Conservation (phyloP, 2,888 invertebrate species). For the Bembecia ichneumoniformis region DNA sequence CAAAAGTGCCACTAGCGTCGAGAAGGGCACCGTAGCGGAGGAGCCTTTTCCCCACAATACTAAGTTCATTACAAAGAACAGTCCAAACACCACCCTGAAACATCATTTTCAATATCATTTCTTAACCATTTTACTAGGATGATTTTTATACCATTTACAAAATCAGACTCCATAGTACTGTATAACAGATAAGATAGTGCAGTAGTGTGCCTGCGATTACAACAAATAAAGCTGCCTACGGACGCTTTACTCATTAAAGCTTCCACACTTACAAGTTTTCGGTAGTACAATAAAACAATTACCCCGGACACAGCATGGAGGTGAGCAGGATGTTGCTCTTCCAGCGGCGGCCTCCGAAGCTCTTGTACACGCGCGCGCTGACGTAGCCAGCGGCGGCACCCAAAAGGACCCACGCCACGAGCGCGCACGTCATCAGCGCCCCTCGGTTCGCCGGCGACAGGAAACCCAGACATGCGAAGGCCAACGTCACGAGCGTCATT, state of each 20-base stretch:
- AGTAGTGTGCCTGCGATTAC: too few relatives aligned
- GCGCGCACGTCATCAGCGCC: slow-evolving; percentile 97
- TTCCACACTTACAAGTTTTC: too few relatives aligned
- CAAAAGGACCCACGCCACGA: slow-evolving; percentile 96
- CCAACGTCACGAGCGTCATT: slow-evolving; percentile 95
- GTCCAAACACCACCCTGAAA: slow-evolving; percentile 91
- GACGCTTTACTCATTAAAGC: too few relatives aligned
- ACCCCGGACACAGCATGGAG: slow-evolving; percentile 98
- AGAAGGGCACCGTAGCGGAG: slow-evolving; percentile 97
- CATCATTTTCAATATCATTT: too few relatives aligned
- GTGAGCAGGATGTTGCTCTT: slow-evolving; percentile 97
- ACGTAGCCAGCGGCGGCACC: slow-evolving; percentile 98
- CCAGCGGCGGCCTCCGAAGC: slow-evolving; percentile 99
- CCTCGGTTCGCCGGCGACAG: slow-evolving; percentile 98
- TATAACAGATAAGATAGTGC: too few relatives aligned
- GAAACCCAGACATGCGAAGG: slow-evolving; percentile 99
- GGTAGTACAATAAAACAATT: too few relatives aligned
- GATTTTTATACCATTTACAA: too few relatives aligned
- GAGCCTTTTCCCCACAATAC: slow-evolving; percentile 96
- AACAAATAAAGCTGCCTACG: too few relatives aligned
- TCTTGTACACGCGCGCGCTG: slow-evolving; percentile 97
- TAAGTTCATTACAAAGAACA: slow-evolving; percentile 97
- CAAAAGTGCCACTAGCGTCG: slow-evolving; percentile 92
- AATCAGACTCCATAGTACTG: too few relatives aligned
- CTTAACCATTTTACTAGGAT: too few relatives aligned